Conservation (phyloP, 1,140 invertebrate species). For the Polypedilum vanderplanki region DNA sequence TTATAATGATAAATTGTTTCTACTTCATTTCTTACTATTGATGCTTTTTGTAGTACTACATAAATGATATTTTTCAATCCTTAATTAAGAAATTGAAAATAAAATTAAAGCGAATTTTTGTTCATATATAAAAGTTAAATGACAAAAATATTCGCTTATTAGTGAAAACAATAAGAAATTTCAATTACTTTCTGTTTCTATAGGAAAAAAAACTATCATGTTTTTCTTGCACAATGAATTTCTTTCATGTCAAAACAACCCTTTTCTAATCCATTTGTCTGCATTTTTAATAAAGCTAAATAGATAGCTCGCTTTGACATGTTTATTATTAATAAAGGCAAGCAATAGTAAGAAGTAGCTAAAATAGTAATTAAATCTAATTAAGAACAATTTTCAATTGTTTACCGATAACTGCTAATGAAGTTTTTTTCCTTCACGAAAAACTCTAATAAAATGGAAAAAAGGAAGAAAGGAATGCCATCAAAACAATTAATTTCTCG, state of each 20-base stretch:
- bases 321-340: neutral
- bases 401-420: constrained; percentile 5
- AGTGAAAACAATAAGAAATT: no score
- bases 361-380: constrained; percentile 20
- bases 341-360: neutral
- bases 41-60: neutral
- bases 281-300: neutral
- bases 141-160: no score
- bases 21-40: neutral
- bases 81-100: neutral
- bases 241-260: neutral
- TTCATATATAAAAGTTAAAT: no score
- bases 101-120: neutral
- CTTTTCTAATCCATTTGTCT: neutral
- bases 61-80: neutral
- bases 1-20: neutral
- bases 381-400: constrained; percentile 2
- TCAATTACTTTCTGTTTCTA: neutral
- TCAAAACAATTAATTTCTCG: neutral
- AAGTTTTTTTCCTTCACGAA: neutral
- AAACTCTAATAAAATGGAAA: no score
- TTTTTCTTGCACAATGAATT: neutral
- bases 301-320: neutral
- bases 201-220: neutral
- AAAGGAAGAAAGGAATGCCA: neutral